phyloP scores from a whole-genome alignment of 2,888 invertebrate species.

The Microctonus aethiopoides region DNA sequence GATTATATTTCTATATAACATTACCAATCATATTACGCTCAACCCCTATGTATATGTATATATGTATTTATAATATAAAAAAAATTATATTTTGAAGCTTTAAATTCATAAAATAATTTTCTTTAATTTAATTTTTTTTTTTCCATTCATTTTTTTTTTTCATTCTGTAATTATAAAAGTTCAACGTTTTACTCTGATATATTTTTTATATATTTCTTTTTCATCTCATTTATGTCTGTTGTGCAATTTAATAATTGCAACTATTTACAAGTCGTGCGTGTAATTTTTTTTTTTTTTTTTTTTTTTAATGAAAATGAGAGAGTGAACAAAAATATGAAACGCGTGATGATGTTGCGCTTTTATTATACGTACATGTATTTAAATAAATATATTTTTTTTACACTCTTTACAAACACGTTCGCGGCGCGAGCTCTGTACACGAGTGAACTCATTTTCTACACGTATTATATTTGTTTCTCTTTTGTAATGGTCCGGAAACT shows the following conservation, averaged over 20 bases:
- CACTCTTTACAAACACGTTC: constrained; percentile 2
- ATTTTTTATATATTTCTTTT: neutral
- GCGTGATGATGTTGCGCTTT: neutral
- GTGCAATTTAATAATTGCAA: neutral
- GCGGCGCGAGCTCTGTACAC: neutral
- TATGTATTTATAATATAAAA: neutral
- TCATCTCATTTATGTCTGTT: neutral
- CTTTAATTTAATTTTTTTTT: neutral
- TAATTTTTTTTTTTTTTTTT: neutral
- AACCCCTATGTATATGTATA: neutral
- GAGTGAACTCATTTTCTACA: constrained; percentile 12
- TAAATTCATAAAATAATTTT: neutral
- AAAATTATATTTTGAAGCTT: neutral
- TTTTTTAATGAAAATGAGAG: neutral
- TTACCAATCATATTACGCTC: neutral
- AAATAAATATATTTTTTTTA: neutral
- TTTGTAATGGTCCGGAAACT: constrained; percentile 22
- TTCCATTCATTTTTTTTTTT: neutral
- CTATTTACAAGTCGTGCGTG: neutral
- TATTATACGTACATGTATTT: neutral
- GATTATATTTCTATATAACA: constrained; percentile 14
- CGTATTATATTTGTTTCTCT: constrained; percentile 26
- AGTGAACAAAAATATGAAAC: neutral
- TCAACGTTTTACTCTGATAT: no score
- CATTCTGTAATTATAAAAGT: neutral